These are phyloP conservation scores for Willisornis vidua DNA, from an alignment of 2,113 vertebrate species.

Conservation along the genomic window DNA sequence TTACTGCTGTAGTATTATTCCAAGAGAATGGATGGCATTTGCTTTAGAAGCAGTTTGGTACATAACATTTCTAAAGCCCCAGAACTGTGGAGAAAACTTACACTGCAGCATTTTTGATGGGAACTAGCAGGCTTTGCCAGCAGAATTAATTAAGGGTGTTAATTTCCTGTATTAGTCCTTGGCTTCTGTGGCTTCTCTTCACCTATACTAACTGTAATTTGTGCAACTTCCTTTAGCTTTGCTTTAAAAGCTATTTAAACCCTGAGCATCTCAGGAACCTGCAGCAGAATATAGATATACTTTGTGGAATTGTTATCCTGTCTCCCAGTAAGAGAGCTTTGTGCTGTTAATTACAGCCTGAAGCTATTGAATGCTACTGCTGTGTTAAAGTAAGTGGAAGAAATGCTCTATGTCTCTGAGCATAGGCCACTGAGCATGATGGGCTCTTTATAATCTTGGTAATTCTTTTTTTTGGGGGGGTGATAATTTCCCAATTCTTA, in stretches of 20 bases:
- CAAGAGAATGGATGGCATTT: not conserved
- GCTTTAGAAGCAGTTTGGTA: not conserved
- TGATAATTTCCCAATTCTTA: conserved; percentile 45
- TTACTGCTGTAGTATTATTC: not conserved
- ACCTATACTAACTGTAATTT: conserved; percentile 33
- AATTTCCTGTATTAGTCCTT: conserved; percentile 44
- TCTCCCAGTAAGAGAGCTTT: conserved; percentile 62
- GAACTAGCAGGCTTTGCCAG: not conserved
- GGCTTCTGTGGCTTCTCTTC: conserved; percentile 38
- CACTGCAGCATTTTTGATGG: not conserved
- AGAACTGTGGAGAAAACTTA: not conserved
- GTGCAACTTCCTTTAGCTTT: conserved; percentile 35
- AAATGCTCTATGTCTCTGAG: conserved; percentile 1
- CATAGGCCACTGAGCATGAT: conserved; percentile 29
- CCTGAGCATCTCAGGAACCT: conserved; percentile 1
- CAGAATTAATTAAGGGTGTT: conserved; percentile 43
- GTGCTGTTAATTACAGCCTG: conserved; percentile 67
- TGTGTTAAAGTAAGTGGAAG: conserved; percentile 65
- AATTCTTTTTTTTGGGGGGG: not conserved
- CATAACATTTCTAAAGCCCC: not conserved
- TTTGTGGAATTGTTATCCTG: conserved; percentile 52
- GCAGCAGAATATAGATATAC: conserved; percentile 54
- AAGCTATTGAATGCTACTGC: conserved; percentile 46
- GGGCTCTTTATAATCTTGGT: conserved; percentile 32
- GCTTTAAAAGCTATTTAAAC: conserved; percentile 49